phyloP scores from a whole-genome alignment of 2,797 vertebrate genomes.

The Anguilla obscura region DNA sequence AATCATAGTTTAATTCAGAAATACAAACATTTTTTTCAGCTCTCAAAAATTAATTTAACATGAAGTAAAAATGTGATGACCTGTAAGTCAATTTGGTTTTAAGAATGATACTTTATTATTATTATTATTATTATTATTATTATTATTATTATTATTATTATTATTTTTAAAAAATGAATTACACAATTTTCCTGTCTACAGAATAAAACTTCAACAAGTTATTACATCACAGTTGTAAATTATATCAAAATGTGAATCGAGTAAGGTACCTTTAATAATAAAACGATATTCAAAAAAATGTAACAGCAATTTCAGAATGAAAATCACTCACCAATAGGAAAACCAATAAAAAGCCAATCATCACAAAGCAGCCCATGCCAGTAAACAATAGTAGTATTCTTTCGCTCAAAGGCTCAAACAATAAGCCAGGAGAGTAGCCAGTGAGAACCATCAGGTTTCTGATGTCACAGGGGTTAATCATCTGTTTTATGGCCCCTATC shows the following conservation, averaged over 20 bases:
- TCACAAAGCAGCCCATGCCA: not conserved
- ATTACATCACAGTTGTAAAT: not conserved
- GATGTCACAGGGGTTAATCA: conserved; percentile 32
- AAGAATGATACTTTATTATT: no score
- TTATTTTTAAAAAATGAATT: not conserved
- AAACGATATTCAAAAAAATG: not conserved
- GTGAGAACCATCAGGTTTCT: conserved; percentile 26
- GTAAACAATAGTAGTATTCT: conserved; percentile 5
- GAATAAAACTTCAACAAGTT: not conserved
- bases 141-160: conserved; percentile 4
- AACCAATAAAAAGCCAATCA: not conserved
- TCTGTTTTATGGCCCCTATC: conserved; percentile 39
- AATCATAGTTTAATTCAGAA: not conserved
- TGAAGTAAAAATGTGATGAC: no score
- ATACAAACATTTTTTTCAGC: no score
- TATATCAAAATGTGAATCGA: not conserved
- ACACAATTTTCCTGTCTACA: not conserved
- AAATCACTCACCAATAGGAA: not conserved
- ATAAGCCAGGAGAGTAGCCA: not conserved
- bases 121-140: not conserved
- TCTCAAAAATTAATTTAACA: no score
- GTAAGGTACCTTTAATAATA: not conserved
- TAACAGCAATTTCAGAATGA: not conserved
- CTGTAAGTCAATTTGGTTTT: no score
- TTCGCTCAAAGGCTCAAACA: not conserved